These are phyloP conservation scores for Erpetoichthys calabaricus DNA, from an alignment of 2,797 vertebrate genomes.

Conservation along the genomic window DNA sequence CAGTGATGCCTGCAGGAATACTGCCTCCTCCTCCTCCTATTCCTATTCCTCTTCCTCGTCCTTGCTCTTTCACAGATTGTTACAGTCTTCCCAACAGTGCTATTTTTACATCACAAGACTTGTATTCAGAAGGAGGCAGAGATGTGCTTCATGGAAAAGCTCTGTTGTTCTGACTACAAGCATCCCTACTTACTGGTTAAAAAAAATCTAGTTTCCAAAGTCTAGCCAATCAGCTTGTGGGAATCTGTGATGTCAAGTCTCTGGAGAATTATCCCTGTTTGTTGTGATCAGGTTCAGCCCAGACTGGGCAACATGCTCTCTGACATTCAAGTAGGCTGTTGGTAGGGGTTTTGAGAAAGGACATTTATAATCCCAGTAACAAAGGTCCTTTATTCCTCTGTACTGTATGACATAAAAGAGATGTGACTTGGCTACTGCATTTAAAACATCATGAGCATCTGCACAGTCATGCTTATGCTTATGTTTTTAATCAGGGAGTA, in stretches of 20 bases:
- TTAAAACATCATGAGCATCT: no score
- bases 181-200: conserved; percentile 41
- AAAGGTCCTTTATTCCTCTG: not conserved
- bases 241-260: conserved; percentile 58
- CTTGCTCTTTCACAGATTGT: conserved; percentile 30
- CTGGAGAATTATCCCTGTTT: conserved; percentile 39
- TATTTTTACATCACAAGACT: conserved; percentile 7
- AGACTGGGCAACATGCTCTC: conserved; percentile 4
- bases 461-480: no score
- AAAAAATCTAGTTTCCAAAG: conserved; percentile 48
- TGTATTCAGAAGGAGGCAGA: conserved; percentile 18
- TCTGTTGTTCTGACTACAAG: conserved; percentile 31
- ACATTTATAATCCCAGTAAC: conserved; percentile 1
- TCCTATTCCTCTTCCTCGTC: conserved; percentile 17
- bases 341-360: not conserved
- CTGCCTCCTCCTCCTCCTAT: conserved; percentile 19
- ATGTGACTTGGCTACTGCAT: no score
- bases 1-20: conserved; percentile 33
- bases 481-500: no score
- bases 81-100: conserved; percentile 14
- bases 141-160: conserved; percentile 21
- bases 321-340: conserved; percentile 1
- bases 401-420: no score
- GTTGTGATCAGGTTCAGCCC: conserved; percentile 25
- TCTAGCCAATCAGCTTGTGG: conserved; percentile 48